phyloP scores from a whole-genome alignment of 2,888 invertebrate species.

The Clusia tigrina region DNA sequence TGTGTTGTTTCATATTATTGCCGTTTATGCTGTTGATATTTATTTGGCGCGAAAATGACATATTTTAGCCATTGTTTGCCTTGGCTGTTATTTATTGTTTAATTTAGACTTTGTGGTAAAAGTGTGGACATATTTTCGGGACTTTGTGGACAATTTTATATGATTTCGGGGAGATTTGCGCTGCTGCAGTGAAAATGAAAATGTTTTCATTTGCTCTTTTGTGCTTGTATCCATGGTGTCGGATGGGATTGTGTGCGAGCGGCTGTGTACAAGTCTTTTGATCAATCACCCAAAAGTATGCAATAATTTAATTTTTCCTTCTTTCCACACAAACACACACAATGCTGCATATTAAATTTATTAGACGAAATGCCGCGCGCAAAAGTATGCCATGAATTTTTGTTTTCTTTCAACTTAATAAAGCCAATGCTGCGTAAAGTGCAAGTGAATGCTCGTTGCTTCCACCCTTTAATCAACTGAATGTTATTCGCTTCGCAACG shows the following conservation, averaged over 20 bases:
- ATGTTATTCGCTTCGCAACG: too few relatives aligned
- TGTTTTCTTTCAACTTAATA: background rate
- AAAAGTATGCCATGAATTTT: background rate
- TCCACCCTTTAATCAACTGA: background rate
- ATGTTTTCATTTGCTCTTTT: too few relatives aligned
- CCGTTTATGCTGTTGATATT: background rate
- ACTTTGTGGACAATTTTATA: slow-evolving; percentile 2
- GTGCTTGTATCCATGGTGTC: too few relatives aligned
- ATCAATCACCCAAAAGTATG: too few relatives aligned
- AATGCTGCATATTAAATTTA: too few relatives aligned
- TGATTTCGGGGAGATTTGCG: background rate
- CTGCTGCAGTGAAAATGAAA: too few relatives aligned
- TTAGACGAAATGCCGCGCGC: background rate
- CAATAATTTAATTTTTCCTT: too few relatives aligned
- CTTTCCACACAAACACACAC: too few relatives aligned
- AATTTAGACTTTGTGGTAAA: slow-evolving; percentile 2
- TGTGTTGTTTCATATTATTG: background rate
- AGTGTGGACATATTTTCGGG: slow-evolving; percentile 6
- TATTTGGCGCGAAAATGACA: slow-evolving; percentile 6
- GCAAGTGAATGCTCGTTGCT: background rate
- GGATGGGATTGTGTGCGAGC: too few relatives aligned
- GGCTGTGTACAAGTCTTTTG: too few relatives aligned
- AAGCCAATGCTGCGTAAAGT: slow-evolving; percentile 3
- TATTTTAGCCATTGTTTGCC: background rate
- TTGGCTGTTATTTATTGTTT: slow-evolving; percentile 5